Conservation (phyloP, 2,113 vertebrate genomes). For the Hemiprocne comata region DNA sequence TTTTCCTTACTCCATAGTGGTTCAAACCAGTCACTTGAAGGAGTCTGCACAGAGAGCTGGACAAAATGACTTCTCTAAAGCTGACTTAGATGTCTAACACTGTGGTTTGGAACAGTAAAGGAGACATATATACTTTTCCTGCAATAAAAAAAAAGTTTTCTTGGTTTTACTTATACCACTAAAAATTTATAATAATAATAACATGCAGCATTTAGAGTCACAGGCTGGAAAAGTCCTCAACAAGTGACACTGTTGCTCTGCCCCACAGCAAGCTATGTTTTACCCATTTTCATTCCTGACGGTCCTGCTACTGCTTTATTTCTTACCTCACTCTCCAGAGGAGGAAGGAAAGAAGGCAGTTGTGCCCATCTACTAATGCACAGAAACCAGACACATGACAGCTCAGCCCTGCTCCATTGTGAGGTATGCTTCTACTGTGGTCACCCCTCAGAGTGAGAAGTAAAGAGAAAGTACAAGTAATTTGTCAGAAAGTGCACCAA, state of each 20-base stretch:
- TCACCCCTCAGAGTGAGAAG: rapidly evolving
- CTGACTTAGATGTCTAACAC: neutral
- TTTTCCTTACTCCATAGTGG: neutral
- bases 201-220: neutral
- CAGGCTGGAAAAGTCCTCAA: neutral
- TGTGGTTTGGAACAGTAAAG: neutral
- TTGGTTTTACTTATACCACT: neutral
- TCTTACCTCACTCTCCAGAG: neutral
- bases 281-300: neutral
- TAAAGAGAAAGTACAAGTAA: neutral
- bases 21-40: neutral
- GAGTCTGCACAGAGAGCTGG: neutral
- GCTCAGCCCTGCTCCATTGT: neutral
- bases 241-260: neutral
- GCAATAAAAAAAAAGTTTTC: neutral
- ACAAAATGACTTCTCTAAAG: neutral
- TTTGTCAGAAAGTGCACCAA: neutral
- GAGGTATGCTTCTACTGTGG: neutral
- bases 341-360: neutral
- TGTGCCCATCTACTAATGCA: neutral
- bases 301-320: neutral
- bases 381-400: neutral
- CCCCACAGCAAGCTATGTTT: neutral
- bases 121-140: neutral
- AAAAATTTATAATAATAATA: neutral